phyloP scores from a whole-genome alignment of 2,888 invertebrate species.

The Andrena dorsata region DNA sequence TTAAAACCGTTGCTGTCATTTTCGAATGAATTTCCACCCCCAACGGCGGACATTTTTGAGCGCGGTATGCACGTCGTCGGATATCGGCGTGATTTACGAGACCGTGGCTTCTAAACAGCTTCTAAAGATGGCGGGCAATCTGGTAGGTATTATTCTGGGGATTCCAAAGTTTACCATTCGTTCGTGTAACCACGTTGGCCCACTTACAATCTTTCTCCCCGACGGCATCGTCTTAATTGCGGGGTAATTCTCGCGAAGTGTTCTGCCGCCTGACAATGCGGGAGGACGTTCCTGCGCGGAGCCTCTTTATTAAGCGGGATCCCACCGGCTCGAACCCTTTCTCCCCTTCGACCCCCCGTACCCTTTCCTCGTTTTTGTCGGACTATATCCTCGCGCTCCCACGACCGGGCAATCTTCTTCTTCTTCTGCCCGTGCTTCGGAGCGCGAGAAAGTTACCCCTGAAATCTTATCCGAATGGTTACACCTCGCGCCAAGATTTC shows the following conservation, averaged over 20 bases:
- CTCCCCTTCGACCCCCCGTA: not conserved
- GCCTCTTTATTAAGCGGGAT: constrained; percentile 65
- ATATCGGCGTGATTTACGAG: not conserved
- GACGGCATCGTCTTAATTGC: constrained; percentile 67
- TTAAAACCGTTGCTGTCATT: not conserved
- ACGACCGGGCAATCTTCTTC: constrained; percentile 6
- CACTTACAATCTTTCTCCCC: constrained; percentile 52
- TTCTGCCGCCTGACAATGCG: constrained; percentile 55
- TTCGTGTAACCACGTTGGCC: constrained; percentile 46
- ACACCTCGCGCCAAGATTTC: constrained; percentile 24
- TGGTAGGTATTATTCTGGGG: not conserved
- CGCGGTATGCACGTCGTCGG: not conserved
- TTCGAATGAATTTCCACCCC: not conserved
- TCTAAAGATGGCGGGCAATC: not conserved
- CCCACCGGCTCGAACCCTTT: constrained; percentile 7
- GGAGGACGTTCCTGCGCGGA: constrained; percentile 40
- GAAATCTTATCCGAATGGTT: constrained; percentile 24
- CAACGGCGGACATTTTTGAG: not conserved
- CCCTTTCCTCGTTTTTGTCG: constrained; percentile 11
- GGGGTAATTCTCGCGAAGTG: constrained; percentile 66
- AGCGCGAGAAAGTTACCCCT: constrained; percentile 11
- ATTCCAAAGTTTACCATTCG: constrained; percentile 43
- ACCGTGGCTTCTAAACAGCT: constrained; percentile 32
- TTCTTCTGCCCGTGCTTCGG: constrained; percentile 8
- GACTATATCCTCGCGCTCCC: not conserved